phyloP scores from a whole-genome alignment of 2,888 invertebrate genomes.

The Apantesis nais region DNA sequence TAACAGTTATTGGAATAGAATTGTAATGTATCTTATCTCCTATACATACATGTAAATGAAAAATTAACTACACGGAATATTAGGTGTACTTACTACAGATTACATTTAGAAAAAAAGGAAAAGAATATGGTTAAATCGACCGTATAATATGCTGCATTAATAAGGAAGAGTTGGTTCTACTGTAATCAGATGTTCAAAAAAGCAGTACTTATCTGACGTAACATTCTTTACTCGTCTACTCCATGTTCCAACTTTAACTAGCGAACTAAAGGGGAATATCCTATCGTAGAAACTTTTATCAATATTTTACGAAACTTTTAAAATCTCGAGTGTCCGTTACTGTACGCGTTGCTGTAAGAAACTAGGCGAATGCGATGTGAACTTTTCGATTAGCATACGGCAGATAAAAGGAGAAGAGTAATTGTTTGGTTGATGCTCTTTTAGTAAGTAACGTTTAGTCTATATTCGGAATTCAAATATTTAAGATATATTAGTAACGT shows the following conservation, averaged over 20 bases:
- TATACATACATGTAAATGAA: no score
- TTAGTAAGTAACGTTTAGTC: constrained; percentile 12
- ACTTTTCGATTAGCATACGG: constrained; percentile 62
- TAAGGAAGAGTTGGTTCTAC: neutral
- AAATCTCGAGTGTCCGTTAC: constrained; percentile 34
- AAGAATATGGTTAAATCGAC: neutral
- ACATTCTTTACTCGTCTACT: constrained; percentile 25
- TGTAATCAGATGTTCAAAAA: neutral
- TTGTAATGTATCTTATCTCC: no score
- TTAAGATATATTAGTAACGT: neutral
- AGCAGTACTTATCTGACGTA: neutral
- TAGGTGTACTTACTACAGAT: no score
- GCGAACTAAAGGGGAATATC: constrained; percentile 38
- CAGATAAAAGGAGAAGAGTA: constrained; percentile 58
- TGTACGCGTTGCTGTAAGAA: constrained; percentile 41
- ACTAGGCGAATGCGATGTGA: constrained; percentile 43
- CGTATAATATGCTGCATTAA: neutral
- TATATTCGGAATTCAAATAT: neutral
- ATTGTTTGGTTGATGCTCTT: constrained; percentile 39
- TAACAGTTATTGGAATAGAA: no score
- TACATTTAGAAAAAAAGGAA: neutral
- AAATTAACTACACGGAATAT: no score
- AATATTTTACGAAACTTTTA: constrained; percentile 43
- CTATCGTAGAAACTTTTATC: constrained; percentile 41
- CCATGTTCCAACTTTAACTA: constrained; percentile 33